A percentile compares a stretch with the other conserved stretches of the same genome.
Conservation (phyloP, 1,140 invertebrate species). For the Planococcus citri region DNA sequence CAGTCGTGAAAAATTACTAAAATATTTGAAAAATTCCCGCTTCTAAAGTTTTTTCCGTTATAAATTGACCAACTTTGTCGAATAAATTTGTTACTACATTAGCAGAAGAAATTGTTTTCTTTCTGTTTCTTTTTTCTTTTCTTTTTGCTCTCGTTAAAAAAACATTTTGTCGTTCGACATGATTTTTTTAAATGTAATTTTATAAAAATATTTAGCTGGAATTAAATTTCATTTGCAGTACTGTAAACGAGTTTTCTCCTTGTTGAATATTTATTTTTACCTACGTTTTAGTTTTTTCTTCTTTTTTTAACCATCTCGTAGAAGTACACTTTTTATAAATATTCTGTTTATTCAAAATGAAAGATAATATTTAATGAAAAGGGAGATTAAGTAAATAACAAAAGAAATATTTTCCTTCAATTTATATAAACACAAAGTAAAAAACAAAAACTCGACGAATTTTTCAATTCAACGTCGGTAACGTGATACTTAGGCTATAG, state of each 20-base stretch:
- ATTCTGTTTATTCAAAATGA: not conserved
- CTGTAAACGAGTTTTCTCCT: not conserved
- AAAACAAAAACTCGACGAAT: not conserved
- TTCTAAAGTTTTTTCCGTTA: no score
- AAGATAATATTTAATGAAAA: slow-evolving; percentile 8
- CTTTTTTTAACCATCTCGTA: no score
- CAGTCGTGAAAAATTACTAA: no score
- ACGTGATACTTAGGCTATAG: not conserved
- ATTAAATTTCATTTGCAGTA: not conserved
- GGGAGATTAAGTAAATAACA: slow-evolving; percentile 3
- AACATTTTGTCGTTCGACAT: no score
- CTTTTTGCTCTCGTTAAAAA: no score
- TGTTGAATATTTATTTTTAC: not conserved
- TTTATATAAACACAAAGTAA: not conserved
- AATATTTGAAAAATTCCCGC: no score
- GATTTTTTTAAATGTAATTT: no score
- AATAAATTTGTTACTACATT: no score
- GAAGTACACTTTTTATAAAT: not conserved
- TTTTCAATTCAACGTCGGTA: not conserved
- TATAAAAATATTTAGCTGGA: no score
- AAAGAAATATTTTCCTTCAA: not conserved
- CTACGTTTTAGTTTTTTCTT: not conserved
- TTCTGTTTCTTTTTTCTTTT: no score
- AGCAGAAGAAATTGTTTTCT: no score
- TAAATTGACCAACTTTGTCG: no score